phyloP scores from a whole-genome alignment of 2,113 vertebrate genomes.

The Grammomys surdaster region DNA sequence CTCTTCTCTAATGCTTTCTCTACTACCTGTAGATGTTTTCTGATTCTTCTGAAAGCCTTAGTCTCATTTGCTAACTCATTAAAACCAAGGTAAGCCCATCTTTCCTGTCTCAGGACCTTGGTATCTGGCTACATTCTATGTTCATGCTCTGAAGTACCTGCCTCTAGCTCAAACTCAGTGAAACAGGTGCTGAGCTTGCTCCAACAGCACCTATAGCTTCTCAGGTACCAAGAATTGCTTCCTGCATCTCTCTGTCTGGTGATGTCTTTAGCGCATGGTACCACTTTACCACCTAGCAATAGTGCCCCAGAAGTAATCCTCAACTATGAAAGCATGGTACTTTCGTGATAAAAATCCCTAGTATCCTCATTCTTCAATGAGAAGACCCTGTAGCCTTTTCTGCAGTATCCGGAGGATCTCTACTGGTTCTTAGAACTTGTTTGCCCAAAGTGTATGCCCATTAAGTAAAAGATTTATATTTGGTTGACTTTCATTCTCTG shows the following conservation, averaged over 20 bases:
- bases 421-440: not conserved
- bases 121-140: not conserved
- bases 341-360: not conserved
- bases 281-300: not conserved
- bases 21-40: not conserved
- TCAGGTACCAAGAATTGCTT: not conserved
- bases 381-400: not conserved
- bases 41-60: not conserved
- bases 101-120: not conserved
- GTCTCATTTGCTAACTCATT: not conserved
- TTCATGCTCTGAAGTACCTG: not conserved
- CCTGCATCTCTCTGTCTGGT: not conserved
- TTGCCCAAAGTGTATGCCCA: not conserved
- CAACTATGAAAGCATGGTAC: not conserved
- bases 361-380: not conserved
- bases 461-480: conserved; percentile 9
- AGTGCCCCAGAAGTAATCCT: not conserved
- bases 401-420: not conserved
- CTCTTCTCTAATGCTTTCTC: not conserved
- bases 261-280: not conserved
- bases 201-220: not conserved
- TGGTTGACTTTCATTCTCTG: not conserved
- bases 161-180: not conserved
- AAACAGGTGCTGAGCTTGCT: not conserved
- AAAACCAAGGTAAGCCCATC: not conserved